These are phyloP conservation scores for Calcarius lapponicus DNA, from an alignment of 2,797 vertebrate genomes.

Conservation along the genomic window DNA sequence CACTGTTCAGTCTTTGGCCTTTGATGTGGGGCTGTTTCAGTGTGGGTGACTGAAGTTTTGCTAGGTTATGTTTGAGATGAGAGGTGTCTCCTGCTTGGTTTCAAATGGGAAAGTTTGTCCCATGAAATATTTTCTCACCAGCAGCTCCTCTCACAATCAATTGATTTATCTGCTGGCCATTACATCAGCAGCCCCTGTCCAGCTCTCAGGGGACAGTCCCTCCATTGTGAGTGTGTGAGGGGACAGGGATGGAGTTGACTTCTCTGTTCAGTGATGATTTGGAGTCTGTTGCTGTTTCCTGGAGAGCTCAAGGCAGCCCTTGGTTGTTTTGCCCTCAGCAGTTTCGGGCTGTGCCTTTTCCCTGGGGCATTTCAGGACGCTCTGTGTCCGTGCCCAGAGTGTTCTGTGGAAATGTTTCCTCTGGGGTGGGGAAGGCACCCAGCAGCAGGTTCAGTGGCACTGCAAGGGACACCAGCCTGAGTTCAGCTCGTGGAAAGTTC, in stretches of 20 bases:
- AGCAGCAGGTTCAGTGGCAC: neutral
- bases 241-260: neutral
- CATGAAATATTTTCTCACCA: neutral
- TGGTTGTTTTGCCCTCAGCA: neutral
- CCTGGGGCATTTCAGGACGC: neutral
- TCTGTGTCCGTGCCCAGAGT: accelerated
- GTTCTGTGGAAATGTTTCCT: neutral
- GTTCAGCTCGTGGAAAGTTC: neutral
- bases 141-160: neutral
- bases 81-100: neutral
- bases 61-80: neutral
- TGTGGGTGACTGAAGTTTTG: neutral
- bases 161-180: neutral
- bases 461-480: accelerated
- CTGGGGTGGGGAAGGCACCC: neutral
- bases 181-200: neutral
- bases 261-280: neutral
- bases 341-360: neutral
- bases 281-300: neutral
- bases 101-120: neutral
- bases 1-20: neutral
- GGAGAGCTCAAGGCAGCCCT: neutral
- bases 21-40: neutral
- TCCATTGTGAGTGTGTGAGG: neutral
- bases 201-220: neutral